A percentile compares a stretch with the other conserved stretches of the same genome.
Conservation (phyloP, 2,888 invertebrate genomes). For the Ophion slaviceki region DNA sequence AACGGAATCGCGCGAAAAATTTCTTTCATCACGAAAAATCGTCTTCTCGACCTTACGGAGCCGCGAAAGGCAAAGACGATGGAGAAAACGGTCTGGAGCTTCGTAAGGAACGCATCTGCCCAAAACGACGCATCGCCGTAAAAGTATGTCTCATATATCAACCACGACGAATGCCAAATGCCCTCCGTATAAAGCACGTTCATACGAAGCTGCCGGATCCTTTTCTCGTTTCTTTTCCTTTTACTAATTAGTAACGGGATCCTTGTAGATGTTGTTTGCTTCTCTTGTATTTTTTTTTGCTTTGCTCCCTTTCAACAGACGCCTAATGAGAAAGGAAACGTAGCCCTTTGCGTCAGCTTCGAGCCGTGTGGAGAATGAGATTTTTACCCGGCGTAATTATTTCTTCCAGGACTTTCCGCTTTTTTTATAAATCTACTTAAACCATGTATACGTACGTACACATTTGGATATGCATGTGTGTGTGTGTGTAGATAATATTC, state of each 20-base stretch:
- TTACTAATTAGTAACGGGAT: constrained; percentile 82
- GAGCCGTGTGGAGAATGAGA: constrained; percentile 62
- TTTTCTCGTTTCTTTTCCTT: constrained; percentile 75
- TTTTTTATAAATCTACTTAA: constrained; percentile 52
- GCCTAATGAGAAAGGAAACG: constrained; percentile 80
- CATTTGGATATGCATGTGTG: neutral
- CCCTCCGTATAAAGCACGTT: neutral
- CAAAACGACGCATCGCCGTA: constrained; percentile 5
- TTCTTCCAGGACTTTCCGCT: constrained; percentile 63
- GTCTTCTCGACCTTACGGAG: neutral
- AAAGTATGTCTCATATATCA: constrained; percentile 51
- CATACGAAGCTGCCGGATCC: constrained; percentile 61
- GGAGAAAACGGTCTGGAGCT: constrained; percentile 16
- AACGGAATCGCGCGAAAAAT: neutral
- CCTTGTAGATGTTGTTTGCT: constrained; percentile 69
- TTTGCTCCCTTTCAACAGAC: constrained; percentile 68
- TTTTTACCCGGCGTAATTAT: constrained; percentile 75
- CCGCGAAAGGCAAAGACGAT: neutral
- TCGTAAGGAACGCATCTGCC: constrained; percentile 35
- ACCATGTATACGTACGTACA: constrained; percentile 25
- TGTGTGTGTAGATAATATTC: neutral
- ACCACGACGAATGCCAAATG: constrained; percentile 41
- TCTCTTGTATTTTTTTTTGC: constrained; percentile 55
- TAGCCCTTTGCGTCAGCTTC: constrained; percentile 70
- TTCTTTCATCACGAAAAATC: neutral